These are phyloP conservation scores for Penelope pileata DNA, from an alignment of 2,113 vertebrate species.

Conservation along the genomic window DNA sequence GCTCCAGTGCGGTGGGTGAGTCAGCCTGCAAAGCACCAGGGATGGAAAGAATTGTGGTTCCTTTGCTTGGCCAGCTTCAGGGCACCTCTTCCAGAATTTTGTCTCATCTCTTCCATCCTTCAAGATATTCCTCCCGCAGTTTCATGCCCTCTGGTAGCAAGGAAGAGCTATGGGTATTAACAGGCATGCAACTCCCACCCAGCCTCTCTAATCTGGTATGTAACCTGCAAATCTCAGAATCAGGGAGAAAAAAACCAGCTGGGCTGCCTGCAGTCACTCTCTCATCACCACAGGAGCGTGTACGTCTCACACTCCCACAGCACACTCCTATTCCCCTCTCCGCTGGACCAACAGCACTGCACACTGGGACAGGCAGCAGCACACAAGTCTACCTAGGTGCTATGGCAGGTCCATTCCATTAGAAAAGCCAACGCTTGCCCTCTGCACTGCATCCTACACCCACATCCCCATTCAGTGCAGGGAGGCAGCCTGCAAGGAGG, in stretches of 20 bases:
- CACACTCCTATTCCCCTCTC: neutral
- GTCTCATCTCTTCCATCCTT: slow-evolving; percentile 27
- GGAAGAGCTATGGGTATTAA: neutral
- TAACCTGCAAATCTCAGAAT: neutral
- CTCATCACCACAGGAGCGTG: neutral
- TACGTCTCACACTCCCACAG: accelerated
- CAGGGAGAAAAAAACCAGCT: neutral
- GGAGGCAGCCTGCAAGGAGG: neutral
- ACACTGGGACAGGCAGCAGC: neutral
- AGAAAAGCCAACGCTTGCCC: neutral
- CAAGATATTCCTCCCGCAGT: neutral
- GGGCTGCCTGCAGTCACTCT: neutral
- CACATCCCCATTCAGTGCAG: accelerated
- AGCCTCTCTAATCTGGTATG: neutral
- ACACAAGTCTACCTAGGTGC: accelerated
- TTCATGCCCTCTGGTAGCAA: neutral
- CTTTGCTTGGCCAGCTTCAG: neutral
- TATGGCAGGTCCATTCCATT: neutral
- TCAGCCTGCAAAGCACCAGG: neutral
- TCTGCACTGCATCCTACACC: neutral
- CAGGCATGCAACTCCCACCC: neutral
- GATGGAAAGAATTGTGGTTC: slow-evolving; percentile 38
- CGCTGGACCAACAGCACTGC: neutral
- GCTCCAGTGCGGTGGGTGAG: neutral
- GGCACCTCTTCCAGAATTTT: neutral